Conservation (phyloP, 2,797 vertebrate genomes). For the Dendrocincla tyrannina region DNA sequence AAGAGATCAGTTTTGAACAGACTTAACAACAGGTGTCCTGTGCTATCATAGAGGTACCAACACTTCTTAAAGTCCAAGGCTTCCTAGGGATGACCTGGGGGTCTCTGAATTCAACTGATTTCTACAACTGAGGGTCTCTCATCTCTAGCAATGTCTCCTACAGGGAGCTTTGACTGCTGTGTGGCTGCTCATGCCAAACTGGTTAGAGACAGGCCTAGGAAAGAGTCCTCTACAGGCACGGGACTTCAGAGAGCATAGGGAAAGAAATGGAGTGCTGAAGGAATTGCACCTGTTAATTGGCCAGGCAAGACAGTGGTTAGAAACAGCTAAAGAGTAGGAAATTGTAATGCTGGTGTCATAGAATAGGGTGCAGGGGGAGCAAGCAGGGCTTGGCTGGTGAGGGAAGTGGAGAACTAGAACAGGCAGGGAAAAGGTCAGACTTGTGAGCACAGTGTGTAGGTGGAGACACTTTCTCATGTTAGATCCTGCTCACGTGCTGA, state of each 20-base stretch:
- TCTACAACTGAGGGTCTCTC: not conserved
- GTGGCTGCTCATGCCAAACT: not conserved
- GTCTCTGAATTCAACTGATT: not conserved
- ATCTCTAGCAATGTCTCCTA: not conserved
- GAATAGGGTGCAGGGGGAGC: not conserved
- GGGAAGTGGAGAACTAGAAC: not conserved
- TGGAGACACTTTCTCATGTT: not conserved
- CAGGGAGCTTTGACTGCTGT: not conserved
- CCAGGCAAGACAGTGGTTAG: not conserved
- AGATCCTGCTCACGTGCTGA: not conserved
- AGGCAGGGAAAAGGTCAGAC: not conserved
- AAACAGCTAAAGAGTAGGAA: not conserved
- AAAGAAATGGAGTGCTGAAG: not conserved
- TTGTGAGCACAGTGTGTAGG: not conserved
- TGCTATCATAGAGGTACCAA: not conserved
- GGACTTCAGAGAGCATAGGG: no score
- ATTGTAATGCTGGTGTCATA: not conserved
- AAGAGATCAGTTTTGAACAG: not conserved
- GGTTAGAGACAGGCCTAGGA: not conserved
- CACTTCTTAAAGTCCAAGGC: not conserved
- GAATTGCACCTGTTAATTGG: not conserved
- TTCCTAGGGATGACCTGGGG: not conserved
- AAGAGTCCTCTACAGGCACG: not conserved
- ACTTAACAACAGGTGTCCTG: not conserved
- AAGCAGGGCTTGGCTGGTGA: not conserved